phyloP scores from a whole-genome alignment of 2,797 vertebrate genomes.

The Pipistrellus pipistrellus region DNA sequence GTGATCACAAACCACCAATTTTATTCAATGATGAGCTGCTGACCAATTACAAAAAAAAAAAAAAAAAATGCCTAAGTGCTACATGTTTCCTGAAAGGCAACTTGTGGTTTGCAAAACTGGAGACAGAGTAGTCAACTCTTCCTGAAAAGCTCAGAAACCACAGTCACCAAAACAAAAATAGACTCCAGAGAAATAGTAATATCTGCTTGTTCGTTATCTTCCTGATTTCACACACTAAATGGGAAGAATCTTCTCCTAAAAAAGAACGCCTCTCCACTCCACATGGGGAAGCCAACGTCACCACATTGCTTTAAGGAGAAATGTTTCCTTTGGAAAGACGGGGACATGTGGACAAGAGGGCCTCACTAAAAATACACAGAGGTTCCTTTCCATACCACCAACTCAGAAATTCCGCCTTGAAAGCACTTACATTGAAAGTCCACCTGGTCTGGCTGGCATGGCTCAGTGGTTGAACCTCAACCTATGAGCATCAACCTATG shows the following conservation, averaged over 20 bases:
- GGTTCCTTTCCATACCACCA: constrained; percentile 64
- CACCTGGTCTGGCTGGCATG: constrained; percentile 62
- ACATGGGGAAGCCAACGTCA: background rate
- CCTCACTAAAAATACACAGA: constrained; percentile 74
- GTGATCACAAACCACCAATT: background rate
- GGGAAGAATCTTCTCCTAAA: constrained; percentile 35
- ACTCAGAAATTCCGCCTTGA: constrained; percentile 81
- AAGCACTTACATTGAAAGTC: constrained; percentile 81
- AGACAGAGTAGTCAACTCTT: constrained; percentile 48
- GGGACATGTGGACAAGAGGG: background rate
- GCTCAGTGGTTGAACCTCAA: too few species aligned
- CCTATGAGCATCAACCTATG: too few species aligned
- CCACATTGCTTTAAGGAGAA: constrained; percentile 58
- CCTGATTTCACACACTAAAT: constrained; percentile 37
- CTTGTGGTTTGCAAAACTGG: constrained; percentile 21
- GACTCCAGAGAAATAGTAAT: constrained; percentile 18
- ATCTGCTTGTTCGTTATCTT: background rate
- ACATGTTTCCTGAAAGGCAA: constrained; percentile 59
- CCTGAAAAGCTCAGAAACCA: constrained; percentile 68
- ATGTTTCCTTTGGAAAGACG: background rate
- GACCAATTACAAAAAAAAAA: background rate
- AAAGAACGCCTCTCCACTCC: constrained; percentile 27
- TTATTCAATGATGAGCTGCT: background rate
- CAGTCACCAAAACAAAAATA: constrained; percentile 69
- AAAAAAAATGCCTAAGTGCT: background rate